Base-by-base conservation (phyloP, 2,888 invertebrate genomes). In the Noctua janthe region DNA sequence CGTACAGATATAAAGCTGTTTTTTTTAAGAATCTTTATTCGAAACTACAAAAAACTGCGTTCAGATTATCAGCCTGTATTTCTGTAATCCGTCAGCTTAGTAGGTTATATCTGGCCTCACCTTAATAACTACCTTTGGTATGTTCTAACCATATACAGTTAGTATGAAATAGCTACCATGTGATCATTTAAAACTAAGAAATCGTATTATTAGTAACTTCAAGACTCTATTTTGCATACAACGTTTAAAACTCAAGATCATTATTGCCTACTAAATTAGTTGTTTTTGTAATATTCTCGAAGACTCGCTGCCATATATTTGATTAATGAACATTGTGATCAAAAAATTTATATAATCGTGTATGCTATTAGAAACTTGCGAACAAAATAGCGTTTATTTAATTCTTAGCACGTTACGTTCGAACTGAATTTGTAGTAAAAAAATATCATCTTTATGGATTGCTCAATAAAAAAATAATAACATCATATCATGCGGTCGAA, bases 261-360 rank as follows among this genome's bases (percentile, higher is more conserved):
- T 81, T 72, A 78, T 71, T 64, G 51, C 62, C 64, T 76, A 66
- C 20, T 80, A 71, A 71, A 64, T 71, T 67, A 43, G 59, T 74
- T 74, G 11, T 71, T 78, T 78, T 62, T 73, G 54, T 70, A 71
- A 74, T 75, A 80, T 67, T 82, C 66, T 81, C 67, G 54, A 72
- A 59, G 67, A 76, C 17, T 71, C 64, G 77, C 81, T 83, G 90
- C 82, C 88, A 88, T 86, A 82, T 80, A 81, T 87, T 86, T 74
- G 35, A 85, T 83, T 78, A 70, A 78, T 77, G 11, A 73, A 59
- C 29, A 79, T 76, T 75, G 86, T 77, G 13, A 80, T 76, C 35
- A 71, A 47, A 71, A 79, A n/a, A 74, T 13, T 20, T 59, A 71
- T 56, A 35, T 54, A 81, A 75, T 75, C 23, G 43, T 71, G 71